phyloP scores from a whole-genome alignment of 2,113 vertebrate genomes.

The Lethenteron camtschaticum region DNA sequence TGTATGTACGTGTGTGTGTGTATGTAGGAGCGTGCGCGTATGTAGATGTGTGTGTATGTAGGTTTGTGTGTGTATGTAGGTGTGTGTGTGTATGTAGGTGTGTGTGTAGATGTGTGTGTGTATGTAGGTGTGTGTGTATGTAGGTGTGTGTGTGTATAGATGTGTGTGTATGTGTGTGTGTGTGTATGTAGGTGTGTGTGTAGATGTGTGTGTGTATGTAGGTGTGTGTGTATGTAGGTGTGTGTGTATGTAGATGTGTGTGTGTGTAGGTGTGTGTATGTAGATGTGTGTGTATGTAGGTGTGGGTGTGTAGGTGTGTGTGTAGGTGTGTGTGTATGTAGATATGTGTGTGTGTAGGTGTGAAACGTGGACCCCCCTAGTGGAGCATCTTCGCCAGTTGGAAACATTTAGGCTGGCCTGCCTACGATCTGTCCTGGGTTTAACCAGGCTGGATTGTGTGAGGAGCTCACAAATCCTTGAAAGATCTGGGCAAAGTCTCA shows the following conservation, averaged over 20 bases:
- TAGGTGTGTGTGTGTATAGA: not conserved
- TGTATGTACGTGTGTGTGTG: not conserved
- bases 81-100: not conserved
- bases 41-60: not conserved
- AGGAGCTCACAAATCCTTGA: too few species aligned
- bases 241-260: conserved; percentile 1
- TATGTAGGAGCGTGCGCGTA: not conserved
- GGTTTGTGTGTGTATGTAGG: not conserved
- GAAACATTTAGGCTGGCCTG: too few species aligned
- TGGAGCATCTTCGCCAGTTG: too few species aligned
- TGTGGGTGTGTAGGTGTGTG: not conserved
- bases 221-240: not conserved
- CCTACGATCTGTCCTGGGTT: too few species aligned
- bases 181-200: not conserved
- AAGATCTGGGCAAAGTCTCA: too few species aligned
- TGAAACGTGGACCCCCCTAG: too few species aligned
- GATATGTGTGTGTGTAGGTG: too few species aligned
- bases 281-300: not conserved
- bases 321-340: not conserved
- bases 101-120: not conserved
- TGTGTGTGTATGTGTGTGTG: conserved; percentile 1
- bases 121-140: not conserved
- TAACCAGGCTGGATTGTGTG: too few species aligned
- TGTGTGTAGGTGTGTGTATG: not conserved
- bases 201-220: not conserved